Percentiles rank a stretch among this genome's conserved stretches.
These are phyloP conservation scores for Xiphydria camelus DNA, from an alignment of 2,888 invertebrate genomes.

Conservation along the genomic window DNA sequence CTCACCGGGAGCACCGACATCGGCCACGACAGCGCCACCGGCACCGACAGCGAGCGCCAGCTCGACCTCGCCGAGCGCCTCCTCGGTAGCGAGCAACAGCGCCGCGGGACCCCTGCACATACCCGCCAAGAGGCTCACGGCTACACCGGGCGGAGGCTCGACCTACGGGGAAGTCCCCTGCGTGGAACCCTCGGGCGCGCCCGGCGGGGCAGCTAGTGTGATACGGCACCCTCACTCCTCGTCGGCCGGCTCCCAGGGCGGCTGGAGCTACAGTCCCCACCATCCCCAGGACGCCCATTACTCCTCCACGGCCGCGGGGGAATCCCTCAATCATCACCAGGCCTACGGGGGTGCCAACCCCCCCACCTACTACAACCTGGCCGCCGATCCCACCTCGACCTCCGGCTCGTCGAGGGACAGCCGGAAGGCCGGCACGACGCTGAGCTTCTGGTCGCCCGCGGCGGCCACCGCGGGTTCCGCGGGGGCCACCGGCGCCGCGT, in stretches of 20 bases:
- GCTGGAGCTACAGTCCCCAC: constrained; percentile 75
- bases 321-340: constrained; percentile 65
- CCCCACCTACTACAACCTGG: constrained; percentile 70
- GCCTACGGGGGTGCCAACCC: constrained; percentile 67
- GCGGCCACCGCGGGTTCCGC: constrained; percentile 57
- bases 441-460: constrained; percentile 74
- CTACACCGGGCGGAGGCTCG: constrained; percentile 61
- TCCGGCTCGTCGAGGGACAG: constrained; percentile 64
- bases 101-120: constrained; percentile 83
- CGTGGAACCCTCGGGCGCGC: constrained; percentile 61
- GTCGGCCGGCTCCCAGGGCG: constrained; percentile 59
- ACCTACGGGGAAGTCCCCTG: constrained; percentile 55
- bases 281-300: constrained; percentile 55
- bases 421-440: constrained; percentile 59
- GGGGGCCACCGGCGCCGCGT: constrained; percentile 58
- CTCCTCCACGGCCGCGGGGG: constrained; percentile 61
- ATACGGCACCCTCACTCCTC: constrained; percentile 70
- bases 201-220: constrained; percentile 68
- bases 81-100: constrained; percentile 66
- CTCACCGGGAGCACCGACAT: constrained; percentile 59
- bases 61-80: constrained; percentile 66
- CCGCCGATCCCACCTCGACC: constrained; percentile 47
- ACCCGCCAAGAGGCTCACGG: constrained; percentile 78
- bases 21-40: constrained; percentile 44
- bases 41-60: constrained; percentile 66